phyloP scores from a whole-genome alignment of 2,113 vertebrate species.

The Saguinus imperator region DNA sequence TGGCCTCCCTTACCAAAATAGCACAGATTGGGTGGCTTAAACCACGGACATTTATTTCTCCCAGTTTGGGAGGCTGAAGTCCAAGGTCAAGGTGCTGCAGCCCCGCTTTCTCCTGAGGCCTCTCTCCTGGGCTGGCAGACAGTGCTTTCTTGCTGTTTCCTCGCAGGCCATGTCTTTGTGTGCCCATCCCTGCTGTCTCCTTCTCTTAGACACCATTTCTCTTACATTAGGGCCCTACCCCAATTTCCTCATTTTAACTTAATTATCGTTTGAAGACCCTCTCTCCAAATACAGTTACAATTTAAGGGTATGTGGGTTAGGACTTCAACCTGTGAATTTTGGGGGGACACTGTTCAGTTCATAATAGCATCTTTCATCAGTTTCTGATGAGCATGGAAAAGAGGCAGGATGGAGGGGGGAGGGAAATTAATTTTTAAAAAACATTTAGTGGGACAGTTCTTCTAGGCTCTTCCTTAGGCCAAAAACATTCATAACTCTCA shows the following conservation, averaged over 20 bases:
- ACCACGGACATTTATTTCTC: neutral
- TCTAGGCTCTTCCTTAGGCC: neutral
- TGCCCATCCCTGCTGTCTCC: rapidly evolving
- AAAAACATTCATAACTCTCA: neutral
- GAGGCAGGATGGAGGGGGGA: neutral
- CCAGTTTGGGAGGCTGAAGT: neutral
- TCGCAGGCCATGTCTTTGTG: rapidly evolving
- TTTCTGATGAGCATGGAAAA: neutral
- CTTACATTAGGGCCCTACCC: neutral
- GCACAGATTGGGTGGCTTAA: neutral
- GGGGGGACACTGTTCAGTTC: neutral
- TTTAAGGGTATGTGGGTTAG: neutral
- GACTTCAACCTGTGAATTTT: neutral
- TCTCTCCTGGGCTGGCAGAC: neutral
- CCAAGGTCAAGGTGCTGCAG: neutral
- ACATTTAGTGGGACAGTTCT: neutral
- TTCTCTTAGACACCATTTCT: neutral
- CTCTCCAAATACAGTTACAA: neutral
- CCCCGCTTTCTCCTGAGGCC: neutral
- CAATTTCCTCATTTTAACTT: neutral
- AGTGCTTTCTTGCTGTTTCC: rapidly evolving
- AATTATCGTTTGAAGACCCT: neutral
- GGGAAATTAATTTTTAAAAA: neutral
- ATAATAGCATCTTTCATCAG: neutral
- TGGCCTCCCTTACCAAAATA: neutral